A percentile compares a stretch with the other conserved stretches of the same genome.
phyloP scores from a whole-genome alignment of 2,888 invertebrate genomes.

The Drosophila macrospina region DNA sequence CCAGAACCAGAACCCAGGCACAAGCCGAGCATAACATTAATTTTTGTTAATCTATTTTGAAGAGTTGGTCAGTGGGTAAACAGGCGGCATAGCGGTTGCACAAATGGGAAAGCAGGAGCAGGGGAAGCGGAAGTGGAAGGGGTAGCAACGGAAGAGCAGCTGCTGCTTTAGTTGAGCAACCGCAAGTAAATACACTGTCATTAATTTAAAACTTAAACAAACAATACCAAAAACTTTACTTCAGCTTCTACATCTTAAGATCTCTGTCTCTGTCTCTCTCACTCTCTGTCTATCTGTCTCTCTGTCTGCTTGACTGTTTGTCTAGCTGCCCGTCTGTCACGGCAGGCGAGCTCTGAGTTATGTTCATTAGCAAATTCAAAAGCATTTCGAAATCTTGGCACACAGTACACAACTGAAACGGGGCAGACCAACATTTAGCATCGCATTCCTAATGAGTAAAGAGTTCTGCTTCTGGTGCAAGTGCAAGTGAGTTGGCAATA shows the following conservation, averaged over 20 bases:
- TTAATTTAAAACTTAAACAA: constrained; percentile 77
- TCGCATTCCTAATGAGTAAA: constrained; percentile 59
- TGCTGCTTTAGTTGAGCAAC: constrained; percentile 49
- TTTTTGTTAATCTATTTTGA: constrained; percentile 80
- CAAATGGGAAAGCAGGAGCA: neutral
- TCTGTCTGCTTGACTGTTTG: constrained; percentile 11
- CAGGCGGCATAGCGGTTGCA: neutral
- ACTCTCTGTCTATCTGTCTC: constrained; percentile 2
- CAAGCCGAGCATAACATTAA: constrained; percentile 70
- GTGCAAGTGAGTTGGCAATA: constrained; percentile 3
- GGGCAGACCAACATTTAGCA: constrained; percentile 44
- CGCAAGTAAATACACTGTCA: constrained; percentile 79
- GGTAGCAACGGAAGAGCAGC: constrained; percentile 5
- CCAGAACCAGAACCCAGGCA: constrained; percentile 21
- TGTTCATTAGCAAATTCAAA: constrained; percentile 81
- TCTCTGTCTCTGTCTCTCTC: neutral
- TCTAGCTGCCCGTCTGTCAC: constrained; percentile 42
- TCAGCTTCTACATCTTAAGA: constrained; percentile 8
- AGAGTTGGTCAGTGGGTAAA: constrained; percentile 64
- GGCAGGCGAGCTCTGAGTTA: constrained; percentile 58
- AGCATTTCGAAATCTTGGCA: constrained; percentile 62
- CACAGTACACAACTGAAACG: constrained; percentile 20
- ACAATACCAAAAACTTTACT: constrained; percentile 64
- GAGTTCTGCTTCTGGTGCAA: neutral
- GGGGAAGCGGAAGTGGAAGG: neutral